Percentiles rank a stretch among this genome's conserved stretches.
These are phyloP conservation scores for Vanessa tameamea DNA, from an alignment of 1,140 invertebrate genomes.

Conservation along the genomic window DNA sequence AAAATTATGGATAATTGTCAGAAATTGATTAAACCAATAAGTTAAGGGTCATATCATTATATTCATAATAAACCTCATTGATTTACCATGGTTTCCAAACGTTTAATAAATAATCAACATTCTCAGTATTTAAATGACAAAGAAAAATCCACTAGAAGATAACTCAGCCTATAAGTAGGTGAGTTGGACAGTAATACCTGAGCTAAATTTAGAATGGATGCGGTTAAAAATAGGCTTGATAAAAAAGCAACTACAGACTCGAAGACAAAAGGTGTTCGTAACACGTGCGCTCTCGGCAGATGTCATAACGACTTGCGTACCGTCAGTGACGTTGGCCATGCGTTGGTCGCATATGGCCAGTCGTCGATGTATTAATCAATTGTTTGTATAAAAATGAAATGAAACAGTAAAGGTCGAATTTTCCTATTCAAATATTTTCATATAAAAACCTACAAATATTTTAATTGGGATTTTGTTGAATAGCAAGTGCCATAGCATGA, in stretches of 20 bases:
- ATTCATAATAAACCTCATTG: too few species aligned
- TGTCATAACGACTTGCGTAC: constrained; percentile 35
- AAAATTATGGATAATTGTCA: too few species aligned
- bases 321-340: constrained; percentile 14
- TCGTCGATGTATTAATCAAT: constrained; percentile 13
- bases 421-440: constrained; percentile 4
- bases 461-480: not conserved
- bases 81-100: too few species aligned
- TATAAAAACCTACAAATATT: constrained; percentile 3
- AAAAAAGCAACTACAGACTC: constrained; percentile 60
- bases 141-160: not conserved
- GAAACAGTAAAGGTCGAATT: not conserved
- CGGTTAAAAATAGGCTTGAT: constrained; percentile 66
- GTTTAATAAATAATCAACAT: too few species aligned
- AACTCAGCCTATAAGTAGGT: not conserved
- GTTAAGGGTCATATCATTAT: too few species aligned
- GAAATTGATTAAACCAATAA: too few species aligned
- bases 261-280: constrained; percentile 74
- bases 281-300: constrained; percentile 62
- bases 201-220: constrained; percentile 49
- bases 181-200: constrained; percentile 1
- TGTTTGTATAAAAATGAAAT: not conserved
- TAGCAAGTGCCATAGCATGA: not conserved
- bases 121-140: not conserved
- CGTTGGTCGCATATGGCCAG: constrained; percentile 23